Conservation (phyloP, 2,797 vertebrate species). For the Labroides dimidiatus region DNA sequence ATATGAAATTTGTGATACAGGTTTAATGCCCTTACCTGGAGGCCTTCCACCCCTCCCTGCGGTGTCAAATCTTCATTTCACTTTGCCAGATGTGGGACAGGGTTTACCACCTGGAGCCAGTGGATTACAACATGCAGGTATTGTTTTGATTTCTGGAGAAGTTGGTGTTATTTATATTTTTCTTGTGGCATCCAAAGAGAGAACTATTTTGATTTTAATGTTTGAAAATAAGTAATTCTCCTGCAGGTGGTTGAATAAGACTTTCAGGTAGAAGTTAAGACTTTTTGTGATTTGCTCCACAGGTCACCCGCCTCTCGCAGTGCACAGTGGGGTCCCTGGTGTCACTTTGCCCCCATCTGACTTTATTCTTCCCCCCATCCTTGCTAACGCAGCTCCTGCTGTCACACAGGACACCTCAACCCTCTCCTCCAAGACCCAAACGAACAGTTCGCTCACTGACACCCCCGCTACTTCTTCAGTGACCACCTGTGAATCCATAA, state of each 20-base stretch:
- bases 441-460: slow-evolving; percentile 74
- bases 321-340: slow-evolving; percentile 80
- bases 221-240: background rate
- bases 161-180: background rate
- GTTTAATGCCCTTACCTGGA: slow-evolving; percentile 86
- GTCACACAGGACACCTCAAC: slow-evolving; percentile 70
- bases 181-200: too few relatives aligned
- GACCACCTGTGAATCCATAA: slow-evolving; percentile 71
- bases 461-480: slow-evolving; percentile 58
- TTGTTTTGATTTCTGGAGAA: background rate
- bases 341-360: slow-evolving; percentile 78
- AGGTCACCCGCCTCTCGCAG: slow-evolving; percentile 84
- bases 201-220: too few relatives aligned
- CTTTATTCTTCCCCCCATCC: slow-evolving; percentile 69
- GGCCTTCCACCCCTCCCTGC: slow-evolving; percentile 86
- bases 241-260: background rate
- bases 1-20: slow-evolving; percentile 72
- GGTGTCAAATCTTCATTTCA: slow-evolving; percentile 84
- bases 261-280: background rate
- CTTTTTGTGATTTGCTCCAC: slow-evolving; percentile 22
- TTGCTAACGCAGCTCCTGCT: slow-evolving; percentile 37
- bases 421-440: slow-evolving; percentile 28
- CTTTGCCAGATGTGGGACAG: slow-evolving; percentile 83
- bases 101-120: slow-evolving; percentile 73
- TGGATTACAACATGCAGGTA: slow-evolving; percentile 86